Evolutionary conservation across 2,888 invertebrate species (phyloP), one percentile per base, ranked within the genome.

Genomic region (Catocala nupta): DNA sequence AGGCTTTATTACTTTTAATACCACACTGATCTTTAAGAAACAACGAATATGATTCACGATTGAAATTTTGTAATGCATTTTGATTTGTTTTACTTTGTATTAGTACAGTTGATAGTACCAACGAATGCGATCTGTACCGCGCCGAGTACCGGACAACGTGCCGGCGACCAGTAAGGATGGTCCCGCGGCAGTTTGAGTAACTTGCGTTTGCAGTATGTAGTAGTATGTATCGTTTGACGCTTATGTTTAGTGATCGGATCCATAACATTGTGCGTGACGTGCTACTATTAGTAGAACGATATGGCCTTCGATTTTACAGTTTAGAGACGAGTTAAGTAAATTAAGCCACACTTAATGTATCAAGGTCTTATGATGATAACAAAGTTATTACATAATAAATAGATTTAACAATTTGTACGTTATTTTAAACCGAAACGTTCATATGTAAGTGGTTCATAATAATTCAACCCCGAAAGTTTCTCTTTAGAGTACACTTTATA

Each of bases 291-390:
- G 77, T 76, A 75, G 80, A 78, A 83, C 76, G 78, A 82, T 79
- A 86, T 86, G 86, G 89, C 90, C 90, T 90, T 89, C 83, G 74
- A 84, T 82, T 81, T 81, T 83, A 80, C 78, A 82, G 70, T 77
- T 73, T 82, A 85, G 78, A 77, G 80, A 82, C 74, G 80, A 83
- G 81, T 80, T 83, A 87, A 88, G 89, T 87, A 83, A 84, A 82
- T 80, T 89, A 89, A 87, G 86, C 82, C 85, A 84, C 84, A 85
- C 77, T 82, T 81, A 82, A 83, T 79, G 79, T 84, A 83, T 81
- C 82, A 86, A 85, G 84, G 86, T 90, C 90, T 90, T 90, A 90
- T 90, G 90, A 90, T 83, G 81, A 59, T 84, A 78, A 78, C 77
- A 76, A 70, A 68, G 64, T 71, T 82, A 82, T 81, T 81, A 81